Base-by-base conservation (phyloP, 2,113 vertebrate species). In the Rhinopomastus cyanomelas region DNA sequence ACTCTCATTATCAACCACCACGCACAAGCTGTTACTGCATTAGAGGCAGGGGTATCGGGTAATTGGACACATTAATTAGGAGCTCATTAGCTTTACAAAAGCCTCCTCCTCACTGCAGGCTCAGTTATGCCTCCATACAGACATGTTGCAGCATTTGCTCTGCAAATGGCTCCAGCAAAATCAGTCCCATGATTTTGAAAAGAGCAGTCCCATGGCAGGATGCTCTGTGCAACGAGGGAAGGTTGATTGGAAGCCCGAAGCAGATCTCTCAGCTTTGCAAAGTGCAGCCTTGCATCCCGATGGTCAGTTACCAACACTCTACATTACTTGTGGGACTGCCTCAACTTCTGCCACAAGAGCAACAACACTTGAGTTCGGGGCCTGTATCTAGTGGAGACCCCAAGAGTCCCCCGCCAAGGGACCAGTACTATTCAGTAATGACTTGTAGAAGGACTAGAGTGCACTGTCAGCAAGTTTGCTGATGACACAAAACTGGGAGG, bases 61-160 rank as follows among this genome's bases (percentile, higher is more conserved):
- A 57, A 86, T 81, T 69, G 79, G 77, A 80, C 36, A 75, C 3
- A 2, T 71, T 89, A 69, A 66, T 86, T 81, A 92, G 91, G 32
- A 83, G 27, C 32, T 85, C 73, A 53, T 75, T 81, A 78, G 55
- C 49, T 71, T 75, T 86, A 61, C 0, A 1, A 86, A 90, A 88
- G 25, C 53, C 76, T 73, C 77, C 42, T 64, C 30, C 52, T 81
- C 46, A 7, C 71, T 12, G 19, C 0, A 1, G 73, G 18, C 55
- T 68, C 66, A 15, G 51, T 61, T 65, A 69, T 78, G 76, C 44
- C 69, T 71, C 85, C 69, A 75, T n/a, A 46, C 44, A 74, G 64
- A 62, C 52, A 74, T 0, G 3, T 36, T 44, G 59, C 57, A 79
- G 36, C 0, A 0, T 88, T 90, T 87, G 51, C 14, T 65, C 67